Conservation (phyloP, 2,888 invertebrate species). For the Dasypogon diadema region DNA sequence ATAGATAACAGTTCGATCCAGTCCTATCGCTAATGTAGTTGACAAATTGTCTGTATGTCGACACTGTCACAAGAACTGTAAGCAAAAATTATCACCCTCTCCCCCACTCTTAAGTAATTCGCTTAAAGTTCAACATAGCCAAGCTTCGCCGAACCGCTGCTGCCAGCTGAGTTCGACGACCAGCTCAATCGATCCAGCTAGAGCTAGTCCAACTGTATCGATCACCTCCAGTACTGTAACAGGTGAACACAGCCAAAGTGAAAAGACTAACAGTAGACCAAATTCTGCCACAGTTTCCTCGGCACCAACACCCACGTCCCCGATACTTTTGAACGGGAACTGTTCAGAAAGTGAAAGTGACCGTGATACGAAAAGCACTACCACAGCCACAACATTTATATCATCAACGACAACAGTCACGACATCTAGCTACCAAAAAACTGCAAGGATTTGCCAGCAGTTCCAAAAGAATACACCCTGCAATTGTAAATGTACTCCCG, state of each 20-base stretch:
- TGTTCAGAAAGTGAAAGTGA: conserved; percentile 49
- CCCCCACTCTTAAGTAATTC: conserved; percentile 64
- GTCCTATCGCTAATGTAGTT: conserved; percentile 75
- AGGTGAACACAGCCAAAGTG: conserved; percentile 58
- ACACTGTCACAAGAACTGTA: conserved; percentile 83
- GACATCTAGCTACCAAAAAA: conserved; percentile 39
- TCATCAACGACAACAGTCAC: conserved; percentile 31
- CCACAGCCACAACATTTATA: conserved; percentile 13
- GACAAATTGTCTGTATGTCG: conserved; percentile 81
- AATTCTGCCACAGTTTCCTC: conserved; percentile 51
- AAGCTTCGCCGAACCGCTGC: conserved; percentile 68
- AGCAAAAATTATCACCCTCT: conserved; percentile 61
- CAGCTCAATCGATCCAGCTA: conserved; percentile 9
- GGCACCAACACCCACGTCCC: conserved; percentile 35
- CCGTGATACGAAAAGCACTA: conserved; percentile 19
- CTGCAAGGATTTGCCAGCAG: not conserved
- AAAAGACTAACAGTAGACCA: conserved; percentile 41
- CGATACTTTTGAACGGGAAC: conserved; percentile 50
- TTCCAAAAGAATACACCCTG: conserved; percentile 60
- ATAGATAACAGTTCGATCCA: conserved; percentile 82
- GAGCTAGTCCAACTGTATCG: conserved; percentile 61
- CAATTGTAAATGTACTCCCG: conserved; percentile 66
- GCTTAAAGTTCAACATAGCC: conserved; percentile 68
- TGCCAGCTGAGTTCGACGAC: conserved; percentile 63
- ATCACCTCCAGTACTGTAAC: conserved; percentile 66